These are phyloP conservation scores for Euglossa dilemma DNA, from an alignment of 1,140 invertebrate genomes.

Conservation along the genomic window DNA sequence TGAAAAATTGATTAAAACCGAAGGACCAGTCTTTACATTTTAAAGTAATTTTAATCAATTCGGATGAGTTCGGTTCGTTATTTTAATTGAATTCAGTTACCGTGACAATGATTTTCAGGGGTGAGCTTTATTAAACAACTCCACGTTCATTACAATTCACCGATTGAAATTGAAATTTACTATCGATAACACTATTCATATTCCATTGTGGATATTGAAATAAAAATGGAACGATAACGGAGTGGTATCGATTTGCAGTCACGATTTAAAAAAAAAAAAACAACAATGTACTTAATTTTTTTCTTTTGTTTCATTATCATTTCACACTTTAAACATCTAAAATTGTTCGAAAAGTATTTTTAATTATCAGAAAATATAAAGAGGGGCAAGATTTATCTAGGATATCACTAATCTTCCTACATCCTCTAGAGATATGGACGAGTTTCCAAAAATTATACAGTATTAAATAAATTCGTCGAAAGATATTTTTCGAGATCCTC, in stretches of 20 bases:
- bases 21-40: background rate
- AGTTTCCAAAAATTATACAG: too few species aligned
- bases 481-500: too few species aligned
- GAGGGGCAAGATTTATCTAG: too few species aligned
- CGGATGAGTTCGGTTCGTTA: background rate
- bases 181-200: background rate
- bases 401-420: too few species aligned
- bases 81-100: background rate
- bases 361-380: too few species aligned
- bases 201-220: background rate
- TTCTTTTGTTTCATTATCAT: too few species aligned
- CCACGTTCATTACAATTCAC: background rate
- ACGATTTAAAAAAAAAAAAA: background rate
- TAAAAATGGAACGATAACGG: background rate
- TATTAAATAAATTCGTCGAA: too few species aligned
- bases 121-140: background rate
- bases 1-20: background rate
- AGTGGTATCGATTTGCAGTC: background rate
- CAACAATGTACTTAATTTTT: too few species aligned
- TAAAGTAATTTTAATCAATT: background rate
- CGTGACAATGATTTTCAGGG: background rate
- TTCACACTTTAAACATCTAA: too few species aligned
- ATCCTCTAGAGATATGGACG: too few species aligned
- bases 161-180: slow-evolving; percentile 16
- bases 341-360: too few species aligned